Base-by-base conservation (phyloP, 2,888 invertebrate species). In the Parapristionchus giblindavisi region DNA sequence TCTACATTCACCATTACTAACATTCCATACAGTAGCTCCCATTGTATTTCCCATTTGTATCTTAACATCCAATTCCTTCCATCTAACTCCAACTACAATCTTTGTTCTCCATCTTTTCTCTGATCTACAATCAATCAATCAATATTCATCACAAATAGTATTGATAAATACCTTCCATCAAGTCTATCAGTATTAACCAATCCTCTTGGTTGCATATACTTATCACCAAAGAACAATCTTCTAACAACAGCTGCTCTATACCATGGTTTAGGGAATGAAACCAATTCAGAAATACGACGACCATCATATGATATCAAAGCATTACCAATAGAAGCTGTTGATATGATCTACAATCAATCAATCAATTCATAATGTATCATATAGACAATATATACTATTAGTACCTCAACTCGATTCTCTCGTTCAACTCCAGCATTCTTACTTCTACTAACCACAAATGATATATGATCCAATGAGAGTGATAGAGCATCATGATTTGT, bases 11-110 rank as follows among this genome's bases (percentile, higher is more conserved):
- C 86, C 86, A 24, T 85, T 79, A 21, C 80, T 78, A 6, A 84
- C 82, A 43, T 80, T 78, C 90, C 89, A 93, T 92, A 92, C 92
- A 76, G 97, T 96, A 88, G 96, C 96, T 21, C 99, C 98, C 96
- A 99, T 98, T 0, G 98, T 96, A 88, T 98, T 98, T 56, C 97
- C 96, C 96, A 99, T 99, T 89, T 98, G 98, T 93, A 98, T 97
- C 88, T 95, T 94, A 14, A 99, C 94, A 89, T 97, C 97, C 48
- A 99, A 91, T 85, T 94, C 93, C 61, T 96, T 95, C 89, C 98
- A 95, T 90, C 97, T 96, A 56, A 98, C 93, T 0, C 95, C 95
- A 90, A 97, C 96, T 75, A 98, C 90, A 3, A 98, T 97, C 70
- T 96, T 54, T 14, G 58, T 48, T 29, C n/a, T 36, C 71, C 71